Conservation (phyloP, 2,888 invertebrate genomes). For the Anagyrus pseudococci region DNA sequence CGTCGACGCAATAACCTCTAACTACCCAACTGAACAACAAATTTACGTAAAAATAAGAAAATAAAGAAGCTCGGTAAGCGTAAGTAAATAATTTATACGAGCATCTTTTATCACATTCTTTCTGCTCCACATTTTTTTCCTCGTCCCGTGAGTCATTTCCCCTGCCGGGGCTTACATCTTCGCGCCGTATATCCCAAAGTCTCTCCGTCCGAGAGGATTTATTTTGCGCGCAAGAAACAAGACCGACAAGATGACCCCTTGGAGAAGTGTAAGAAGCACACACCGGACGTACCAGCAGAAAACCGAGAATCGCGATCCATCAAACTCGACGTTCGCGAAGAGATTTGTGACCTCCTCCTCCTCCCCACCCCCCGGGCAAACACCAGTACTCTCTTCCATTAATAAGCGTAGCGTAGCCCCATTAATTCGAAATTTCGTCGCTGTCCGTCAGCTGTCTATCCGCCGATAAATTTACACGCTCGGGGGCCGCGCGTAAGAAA, state of each 20-base stretch:
- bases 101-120: no score
- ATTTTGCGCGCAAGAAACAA: neutral
- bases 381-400: slow-evolving; percentile 14
- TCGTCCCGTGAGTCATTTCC: no score
- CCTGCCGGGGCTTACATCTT: no score
- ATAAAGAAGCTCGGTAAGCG: neutral
- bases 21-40: neutral
- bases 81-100: neutral
- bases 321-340: neutral
- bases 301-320: slow-evolving; percentile 3
- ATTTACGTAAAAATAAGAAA: neutral
- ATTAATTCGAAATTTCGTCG: slow-evolving; percentile 23
- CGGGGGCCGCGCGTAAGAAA: neutral
- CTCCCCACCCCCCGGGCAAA: neutral
- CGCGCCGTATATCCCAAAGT: no score
- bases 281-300: neutral
- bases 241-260: neutral
- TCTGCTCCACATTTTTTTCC: no score
- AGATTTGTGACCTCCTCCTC: slow-evolving; percentile 20
- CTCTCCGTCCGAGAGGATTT: no score
- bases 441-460: neutral
- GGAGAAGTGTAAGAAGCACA: neutral
- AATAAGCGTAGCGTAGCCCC: slow-evolving; percentile 5
- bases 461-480: neutral
- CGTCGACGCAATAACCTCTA: neutral